Evolutionary conservation across 2,797 vertebrate genomes (phyloP).

Genomic region (Myiothlypis coronata): DNA sequence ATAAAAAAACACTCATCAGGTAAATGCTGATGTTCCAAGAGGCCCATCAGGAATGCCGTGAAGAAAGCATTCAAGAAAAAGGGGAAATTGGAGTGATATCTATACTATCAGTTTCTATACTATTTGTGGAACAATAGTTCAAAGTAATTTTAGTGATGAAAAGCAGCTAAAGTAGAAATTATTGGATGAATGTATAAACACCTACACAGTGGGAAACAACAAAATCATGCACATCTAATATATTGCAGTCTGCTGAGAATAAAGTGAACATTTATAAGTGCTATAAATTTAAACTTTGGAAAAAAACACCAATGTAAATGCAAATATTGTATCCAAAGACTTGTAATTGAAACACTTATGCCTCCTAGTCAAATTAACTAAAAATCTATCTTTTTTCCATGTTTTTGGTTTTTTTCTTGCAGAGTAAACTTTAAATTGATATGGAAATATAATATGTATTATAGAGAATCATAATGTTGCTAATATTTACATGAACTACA

Average conservation of each 20-base stretch:
- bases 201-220: neutral
- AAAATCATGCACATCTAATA: neutral
- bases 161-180: neutral
- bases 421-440: neutral
- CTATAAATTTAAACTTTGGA: neutral
- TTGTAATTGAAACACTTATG: neutral
- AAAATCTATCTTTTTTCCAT: neutral
- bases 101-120: neutral
- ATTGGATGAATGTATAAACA: neutral
- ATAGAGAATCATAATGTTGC: neutral
- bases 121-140: neutral
- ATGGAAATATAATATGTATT: neutral
- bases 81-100: neutral
- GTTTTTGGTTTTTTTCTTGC: neutral
- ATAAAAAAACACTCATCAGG: neutral
- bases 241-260: neutral
- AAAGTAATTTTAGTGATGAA: neutral
- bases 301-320: fast-evolving
- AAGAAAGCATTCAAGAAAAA: neutral
- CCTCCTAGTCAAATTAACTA: neutral
- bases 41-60: neutral
- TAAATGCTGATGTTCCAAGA: neutral
- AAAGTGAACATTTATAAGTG: neutral
- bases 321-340: neutral
- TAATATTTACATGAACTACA: neutral